Evolutionary conservation across 2,888 invertebrate genomes (phyloP), one percentile per base, ranked within the genome.

Genomic region (Hyles lineata): DNA sequence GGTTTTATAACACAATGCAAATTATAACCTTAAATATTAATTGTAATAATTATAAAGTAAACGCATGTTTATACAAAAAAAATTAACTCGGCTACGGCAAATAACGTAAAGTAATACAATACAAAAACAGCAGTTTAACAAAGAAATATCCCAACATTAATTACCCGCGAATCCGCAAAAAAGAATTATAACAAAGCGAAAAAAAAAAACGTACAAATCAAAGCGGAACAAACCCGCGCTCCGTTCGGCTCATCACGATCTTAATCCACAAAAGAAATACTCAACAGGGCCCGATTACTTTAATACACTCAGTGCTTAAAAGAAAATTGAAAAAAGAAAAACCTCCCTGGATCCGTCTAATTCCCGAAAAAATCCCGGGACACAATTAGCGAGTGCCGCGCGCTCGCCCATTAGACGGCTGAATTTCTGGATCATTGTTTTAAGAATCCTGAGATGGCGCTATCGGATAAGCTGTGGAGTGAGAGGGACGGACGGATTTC

Each of bases 351-450:
- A 72, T 72, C 72, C 72, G 72, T 67, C 23, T 72, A 72, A 72
- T 72, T 72, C 72, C 58, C 63, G 72, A 55, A 50, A 35, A 63
- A 21, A 72, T 72, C 43, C 71, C 63, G 67, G 23, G 72, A 72
- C 72, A 72, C 72, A 72, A 72, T 72, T 72, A 72, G 72, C 72
- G 72, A 67, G 67, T 63, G 63, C 52, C 62, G 25, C 32, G 23
- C 55, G 74, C 67, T 72, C 69, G 61, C 76, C 83, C 82, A 83
- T 84, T 84, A 83, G 83, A 83, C 83, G 80, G 79, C 79, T 81
- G 76, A 81, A 79, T 78, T 55, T 55, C 80, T 76, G 74, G 80
- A 79, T 79, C 80, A 85, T 86, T 86, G 84, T 85, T 83, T 70
- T 70, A 70, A 70, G 35, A 70, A 58, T 11, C 25, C 11, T 59